A percentile compares a stretch with the other conserved stretches of the same genome.
phyloP scores from a whole-genome alignment of 2,797 vertebrate genomes.

The Benthosema pterotum region DNA sequence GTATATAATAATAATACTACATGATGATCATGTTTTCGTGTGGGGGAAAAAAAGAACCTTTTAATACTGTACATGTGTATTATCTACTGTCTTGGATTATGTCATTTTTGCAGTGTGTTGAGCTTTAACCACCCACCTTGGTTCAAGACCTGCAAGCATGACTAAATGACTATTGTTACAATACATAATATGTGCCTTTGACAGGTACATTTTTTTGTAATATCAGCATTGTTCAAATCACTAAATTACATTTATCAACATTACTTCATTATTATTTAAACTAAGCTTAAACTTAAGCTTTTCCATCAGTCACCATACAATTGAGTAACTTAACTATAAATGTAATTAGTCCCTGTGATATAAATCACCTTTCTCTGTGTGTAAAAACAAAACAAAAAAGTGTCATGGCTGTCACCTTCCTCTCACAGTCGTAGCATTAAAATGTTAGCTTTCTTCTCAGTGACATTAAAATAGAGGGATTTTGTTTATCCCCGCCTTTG shows the following conservation, averaged over 20 bases:
- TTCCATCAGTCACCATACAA: constrained; percentile 34
- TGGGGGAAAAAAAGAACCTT: no score
- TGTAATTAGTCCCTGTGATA: constrained; percentile 63
- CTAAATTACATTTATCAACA: neutral
- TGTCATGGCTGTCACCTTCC: constrained; percentile 63
- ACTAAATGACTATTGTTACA: no score
- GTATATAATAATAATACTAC: no score
- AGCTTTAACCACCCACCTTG: no score
- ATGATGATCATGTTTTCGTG: no score
- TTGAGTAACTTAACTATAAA: constrained; percentile 1
- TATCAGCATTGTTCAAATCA: neutral
- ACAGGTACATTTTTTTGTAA: no score
- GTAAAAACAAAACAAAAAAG: constrained; percentile 58
- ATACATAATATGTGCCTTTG: no score
- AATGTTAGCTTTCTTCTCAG: constrained; percentile 83
- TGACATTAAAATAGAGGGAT: constrained; percentile 87
- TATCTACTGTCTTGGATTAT: no score
- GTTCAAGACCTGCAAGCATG: no score
- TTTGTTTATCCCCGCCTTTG: constrained; percentile 87
- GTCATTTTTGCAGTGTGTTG: no score
- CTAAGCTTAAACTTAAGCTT: neutral
- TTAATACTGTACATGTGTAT: no score
- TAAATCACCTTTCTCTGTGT: constrained; percentile 55
- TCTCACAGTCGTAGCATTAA: constrained; percentile 74
- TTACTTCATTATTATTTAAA: neutral